Percentiles rank a stretch among this genome's conserved stretches.
Conservation (phyloP, 2,113 vertebrate genomes). For the Periophthalmus modestus region DNA sequence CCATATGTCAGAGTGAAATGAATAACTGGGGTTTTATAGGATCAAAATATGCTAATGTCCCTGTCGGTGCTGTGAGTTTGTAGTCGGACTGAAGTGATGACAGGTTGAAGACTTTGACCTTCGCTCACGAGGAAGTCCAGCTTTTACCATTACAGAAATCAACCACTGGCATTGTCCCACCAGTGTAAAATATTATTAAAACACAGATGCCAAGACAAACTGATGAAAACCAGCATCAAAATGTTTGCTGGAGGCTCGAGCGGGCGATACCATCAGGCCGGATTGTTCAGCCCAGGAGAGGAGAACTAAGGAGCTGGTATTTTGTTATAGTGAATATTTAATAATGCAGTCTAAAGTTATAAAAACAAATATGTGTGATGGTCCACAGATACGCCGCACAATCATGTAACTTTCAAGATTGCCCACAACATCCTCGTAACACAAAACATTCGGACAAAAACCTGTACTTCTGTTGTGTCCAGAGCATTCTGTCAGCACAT, state of each 20-base stretch:
- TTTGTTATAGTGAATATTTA: conserved; percentile 14
- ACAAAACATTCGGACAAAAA: conserved; percentile 55
- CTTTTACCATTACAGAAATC: conserved; percentile 40
- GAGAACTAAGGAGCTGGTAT: neutral
- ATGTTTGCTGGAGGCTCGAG: conserved; percentile 4
- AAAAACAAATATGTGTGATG: conserved; percentile 1
- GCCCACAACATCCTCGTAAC: neutral
- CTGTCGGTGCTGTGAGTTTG: neutral
- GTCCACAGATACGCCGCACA: neutral
- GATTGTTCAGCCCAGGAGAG: conserved; percentile 14
- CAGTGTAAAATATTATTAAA: conserved; percentile 23
- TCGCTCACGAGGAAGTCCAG: conserved; percentile 40
- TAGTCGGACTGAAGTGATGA: conserved; percentile 4
- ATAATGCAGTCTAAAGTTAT: conserved; percentile 7
- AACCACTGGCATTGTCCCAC: conserved; percentile 45
- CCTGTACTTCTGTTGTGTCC: conserved; percentile 42
- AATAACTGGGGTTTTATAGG: neutral
- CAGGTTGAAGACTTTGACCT: conserved; percentile 32
- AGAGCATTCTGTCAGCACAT: conserved; percentile 33
- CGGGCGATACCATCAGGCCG: neutral
- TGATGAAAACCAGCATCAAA: conserved; percentile 1
- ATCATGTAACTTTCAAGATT: neutral
- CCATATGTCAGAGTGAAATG: neutral
- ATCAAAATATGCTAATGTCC: neutral
- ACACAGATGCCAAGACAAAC: conserved; percentile 42